Percentiles rank a stretch among this genome's conserved stretches.
phyloP scores from a whole-genome alignment of 1,140 invertebrate genomes.

The Stenopsyche tienmushanensis region DNA sequence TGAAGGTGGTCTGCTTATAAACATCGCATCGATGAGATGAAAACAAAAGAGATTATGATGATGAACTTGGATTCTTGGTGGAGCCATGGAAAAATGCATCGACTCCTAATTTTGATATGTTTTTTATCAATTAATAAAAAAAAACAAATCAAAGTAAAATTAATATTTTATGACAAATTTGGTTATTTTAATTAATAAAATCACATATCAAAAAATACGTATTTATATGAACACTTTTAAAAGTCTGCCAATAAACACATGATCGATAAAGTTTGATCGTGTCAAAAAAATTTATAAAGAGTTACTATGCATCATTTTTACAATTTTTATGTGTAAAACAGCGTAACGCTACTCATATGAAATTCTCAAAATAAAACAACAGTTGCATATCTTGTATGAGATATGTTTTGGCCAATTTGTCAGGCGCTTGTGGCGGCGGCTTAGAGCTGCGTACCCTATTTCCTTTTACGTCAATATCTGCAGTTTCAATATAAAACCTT shows the following conservation, averaged over 20 bases:
- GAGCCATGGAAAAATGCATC: too few relatives aligned
- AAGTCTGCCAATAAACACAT: background rate
- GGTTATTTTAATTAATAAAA: background rate
- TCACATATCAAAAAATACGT: background rate
- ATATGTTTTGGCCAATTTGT: slow-evolving; percentile 30
- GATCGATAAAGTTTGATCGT: background rate
- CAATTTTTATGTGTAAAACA: background rate
- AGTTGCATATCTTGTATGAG: slow-evolving; percentile 27
- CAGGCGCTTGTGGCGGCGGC: slow-evolving; percentile 28
- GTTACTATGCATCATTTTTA: too few relatives aligned
- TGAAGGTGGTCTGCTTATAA: slow-evolving; percentile 20
- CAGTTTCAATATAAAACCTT: slow-evolving; percentile 1
- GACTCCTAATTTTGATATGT: background rate
- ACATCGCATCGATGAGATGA: slow-evolving; percentile 23
- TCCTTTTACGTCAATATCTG: slow-evolving; percentile 16
- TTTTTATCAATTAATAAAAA: background rate
- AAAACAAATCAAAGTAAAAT: background rate
- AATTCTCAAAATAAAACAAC: slow-evolving; percentile 16
- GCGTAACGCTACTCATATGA: slow-evolving; percentile 14
- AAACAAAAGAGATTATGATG: slow-evolving; percentile 21
- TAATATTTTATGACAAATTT: background rate
- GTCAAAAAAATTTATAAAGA: background rate
- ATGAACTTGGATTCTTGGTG: background rate
- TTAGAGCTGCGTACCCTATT: slow-evolving; percentile 8
- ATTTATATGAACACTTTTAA: background rate